Evolutionary conservation across 2,888 invertebrate species (phyloP).

Genomic region (Diarsia rubi): DNA sequence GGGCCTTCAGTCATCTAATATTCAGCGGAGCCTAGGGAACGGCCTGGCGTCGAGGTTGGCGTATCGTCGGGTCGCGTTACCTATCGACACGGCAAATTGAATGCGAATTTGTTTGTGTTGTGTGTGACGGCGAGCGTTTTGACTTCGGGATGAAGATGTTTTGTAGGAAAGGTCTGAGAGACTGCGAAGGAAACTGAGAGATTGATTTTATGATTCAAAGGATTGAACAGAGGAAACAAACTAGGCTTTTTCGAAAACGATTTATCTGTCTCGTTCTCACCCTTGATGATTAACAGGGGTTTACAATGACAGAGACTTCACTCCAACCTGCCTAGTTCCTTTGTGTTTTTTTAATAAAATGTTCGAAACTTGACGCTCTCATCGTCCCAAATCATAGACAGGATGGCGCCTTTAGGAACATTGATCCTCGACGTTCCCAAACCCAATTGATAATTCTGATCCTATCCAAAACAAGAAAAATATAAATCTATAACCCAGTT

Average conservation of each 20-base stretch:
- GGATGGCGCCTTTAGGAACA: neutral
- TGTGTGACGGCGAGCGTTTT: neutral
- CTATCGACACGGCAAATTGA: conserved; percentile 20
- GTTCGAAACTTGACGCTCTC: neutral
- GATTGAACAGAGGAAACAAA: neutral
- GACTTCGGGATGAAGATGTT: neutral
- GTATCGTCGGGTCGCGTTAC: conserved; percentile 18
- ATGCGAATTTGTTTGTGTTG: conserved; percentile 21
- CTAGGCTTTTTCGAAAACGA: neutral
- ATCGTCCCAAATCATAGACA: neutral
- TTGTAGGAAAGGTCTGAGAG: neutral
- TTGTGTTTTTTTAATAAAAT: neutral
- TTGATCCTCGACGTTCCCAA: neutral
- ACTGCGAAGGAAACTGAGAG: neutral
- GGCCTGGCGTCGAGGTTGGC: conserved; percentile 26
- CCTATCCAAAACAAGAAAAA: neutral
- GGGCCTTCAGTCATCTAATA: conserved; percentile 59
- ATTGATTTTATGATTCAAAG: neutral
- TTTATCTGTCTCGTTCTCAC: neutral
- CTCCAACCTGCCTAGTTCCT: neutral
- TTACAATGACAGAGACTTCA: neutral
- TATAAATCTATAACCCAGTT: conserved; percentile 11
- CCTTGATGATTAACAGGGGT: neutral
- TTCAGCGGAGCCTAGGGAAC: conserved; percentile 46
- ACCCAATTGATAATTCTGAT: neutral